A percentile compares a stretch with the other conserved stretches of the same genome.
phyloP scores from a whole-genome alignment of 2,888 invertebrate genomes.

The Euzophera pinguis region DNA sequence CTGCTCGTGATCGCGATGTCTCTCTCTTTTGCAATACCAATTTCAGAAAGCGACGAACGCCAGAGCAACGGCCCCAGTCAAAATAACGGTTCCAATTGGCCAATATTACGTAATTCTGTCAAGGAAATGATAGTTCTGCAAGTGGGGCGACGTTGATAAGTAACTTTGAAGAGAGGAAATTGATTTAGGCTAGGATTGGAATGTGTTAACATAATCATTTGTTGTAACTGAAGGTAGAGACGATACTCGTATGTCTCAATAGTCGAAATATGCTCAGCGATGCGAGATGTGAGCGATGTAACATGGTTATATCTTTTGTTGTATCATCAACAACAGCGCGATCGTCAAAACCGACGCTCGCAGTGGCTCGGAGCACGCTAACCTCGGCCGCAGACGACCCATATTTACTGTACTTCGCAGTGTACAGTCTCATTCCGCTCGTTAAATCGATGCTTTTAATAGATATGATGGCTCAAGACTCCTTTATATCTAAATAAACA shows the following conservation, averaged over 20 bases:
- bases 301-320: conserved; percentile 43
- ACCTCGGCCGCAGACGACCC: conserved; percentile 48
- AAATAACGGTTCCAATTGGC: conserved; percentile 43
- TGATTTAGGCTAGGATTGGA: conserved; percentile 12
- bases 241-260: not conserved
- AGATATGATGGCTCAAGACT: conserved; percentile 63
- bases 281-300: conserved; percentile 29
- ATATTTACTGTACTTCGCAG: conserved; percentile 45
- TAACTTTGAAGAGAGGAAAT: conserved; percentile 13
- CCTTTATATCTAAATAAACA: conserved; percentile 57
- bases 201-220: not conserved
- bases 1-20: conserved; percentile 37
- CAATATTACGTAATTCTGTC: conserved; percentile 43
- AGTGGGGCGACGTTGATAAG: conserved; percentile 20
- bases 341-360: conserved; percentile 27
- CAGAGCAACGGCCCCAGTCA: conserved; percentile 29
- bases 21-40: conserved; percentile 56
- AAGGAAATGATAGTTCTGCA: conserved; percentile 30
- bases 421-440: conserved; percentile 60
- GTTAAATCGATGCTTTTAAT: conserved; percentile 72
- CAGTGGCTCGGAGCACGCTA: conserved; percentile 27
- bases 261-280: conserved; percentile 35
- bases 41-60: conserved; percentile 51
- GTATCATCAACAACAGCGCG: conserved; percentile 28
- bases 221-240: not conserved